Conservation (phyloP, 1,140 invertebrate species). For the Sitophilus oryzae region DNA sequence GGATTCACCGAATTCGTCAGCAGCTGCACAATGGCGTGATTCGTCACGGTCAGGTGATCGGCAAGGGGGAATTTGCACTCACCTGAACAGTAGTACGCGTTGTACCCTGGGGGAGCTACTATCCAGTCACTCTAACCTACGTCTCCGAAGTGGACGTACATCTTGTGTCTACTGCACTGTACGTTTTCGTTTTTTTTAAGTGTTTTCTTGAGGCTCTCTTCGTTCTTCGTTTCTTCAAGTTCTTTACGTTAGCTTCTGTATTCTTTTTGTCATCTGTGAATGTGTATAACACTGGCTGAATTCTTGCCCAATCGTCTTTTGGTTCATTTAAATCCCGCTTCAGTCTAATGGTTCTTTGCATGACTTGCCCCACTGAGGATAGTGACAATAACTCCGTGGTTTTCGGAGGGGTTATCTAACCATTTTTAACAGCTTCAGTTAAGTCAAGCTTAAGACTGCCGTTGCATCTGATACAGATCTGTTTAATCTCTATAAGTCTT, state of each 20-base stretch:
- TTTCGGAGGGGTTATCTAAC: conserved; percentile 61
- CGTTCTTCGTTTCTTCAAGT: conserved; percentile 45
- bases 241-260: conserved; percentile 47
- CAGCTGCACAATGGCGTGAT: conserved; percentile 97
- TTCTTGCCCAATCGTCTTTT: conserved; percentile 53
- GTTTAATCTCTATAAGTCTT: conserved; percentile 72
- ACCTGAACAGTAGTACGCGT: conserved; percentile 92
- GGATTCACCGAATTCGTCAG: conserved; percentile 90
- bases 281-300: conserved; percentile 71
- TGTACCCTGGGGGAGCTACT: conserved; percentile 91
- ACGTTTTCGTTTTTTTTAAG: conserved; percentile 55
- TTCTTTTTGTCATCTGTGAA: conserved; percentile 79
- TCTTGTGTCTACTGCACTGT: conserved; percentile 74
- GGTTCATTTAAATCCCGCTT: conserved; percentile 51
- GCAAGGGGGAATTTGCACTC: conserved; percentile 89
- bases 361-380: conserved; percentile 48
- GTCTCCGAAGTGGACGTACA: conserved; percentile 94
- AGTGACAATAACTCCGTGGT: conserved; percentile 79
- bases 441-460: conserved; percentile 51
- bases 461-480: no score
- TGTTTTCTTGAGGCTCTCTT: conserved; percentile 40
- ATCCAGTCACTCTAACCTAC: conserved; percentile 99
- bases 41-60: conserved; percentile 92
- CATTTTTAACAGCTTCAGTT: conserved; percentile 74
- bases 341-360: conserved; percentile 60